Conservation (phyloP, 2,888 invertebrate genomes). For the Epistrophe grossulariae region DNA sequence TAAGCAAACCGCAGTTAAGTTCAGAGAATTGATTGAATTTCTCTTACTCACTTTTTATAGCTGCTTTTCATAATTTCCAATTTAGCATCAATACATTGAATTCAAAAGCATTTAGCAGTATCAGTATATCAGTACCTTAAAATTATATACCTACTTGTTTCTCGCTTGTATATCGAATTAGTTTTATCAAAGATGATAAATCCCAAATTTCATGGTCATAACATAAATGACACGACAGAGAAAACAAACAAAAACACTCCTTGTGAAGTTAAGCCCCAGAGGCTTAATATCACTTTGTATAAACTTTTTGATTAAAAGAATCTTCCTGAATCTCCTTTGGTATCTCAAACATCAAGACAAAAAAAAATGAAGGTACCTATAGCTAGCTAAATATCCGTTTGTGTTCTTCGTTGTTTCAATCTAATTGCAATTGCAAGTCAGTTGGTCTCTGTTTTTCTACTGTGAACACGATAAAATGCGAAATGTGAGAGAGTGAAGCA, state of each 20-base stretch:
- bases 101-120: too few relatives aligned
- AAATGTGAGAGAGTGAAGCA: background rate
- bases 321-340: background rate
- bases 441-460: background rate
- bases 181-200: background rate
- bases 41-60: too few relatives aligned
- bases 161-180: background rate
- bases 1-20: too few relatives aligned
- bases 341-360: background rate
- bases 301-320: slow-evolving; percentile 22
- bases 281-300: slow-evolving; percentile 7
- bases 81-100: too few relatives aligned
- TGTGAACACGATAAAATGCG: slow-evolving; percentile 14
- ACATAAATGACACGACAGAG: background rate
- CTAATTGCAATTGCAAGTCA: slow-evolving; percentile 17
- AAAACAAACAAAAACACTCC: background rate
- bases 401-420: slow-evolving; percentile 15
- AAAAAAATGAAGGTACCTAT: background rate
- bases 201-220: background rate
- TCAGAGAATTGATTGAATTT: too few relatives aligned
- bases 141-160: too few relatives aligned
- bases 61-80: too few relatives aligned
- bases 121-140: too few relatives aligned
- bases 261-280: background rate
- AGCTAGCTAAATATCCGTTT: background rate